A percentile compares a stretch with the other conserved stretches of the same genome.
phyloP scores from a whole-genome alignment of 2,888 invertebrate genomes.

The Drosophila birchii region DNA sequence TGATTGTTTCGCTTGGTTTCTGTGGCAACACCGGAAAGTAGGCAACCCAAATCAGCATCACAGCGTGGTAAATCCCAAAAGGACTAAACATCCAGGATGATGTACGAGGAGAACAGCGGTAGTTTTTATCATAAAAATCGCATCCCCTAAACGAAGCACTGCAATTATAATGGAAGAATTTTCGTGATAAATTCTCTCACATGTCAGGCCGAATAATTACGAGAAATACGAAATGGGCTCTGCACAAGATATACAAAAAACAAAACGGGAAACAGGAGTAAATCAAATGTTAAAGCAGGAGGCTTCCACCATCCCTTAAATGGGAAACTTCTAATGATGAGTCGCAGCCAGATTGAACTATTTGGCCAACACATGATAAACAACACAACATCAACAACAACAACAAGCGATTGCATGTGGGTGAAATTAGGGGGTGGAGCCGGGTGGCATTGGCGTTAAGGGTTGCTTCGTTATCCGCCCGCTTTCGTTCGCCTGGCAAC shows the following conservation, averaged over 20 bases:
- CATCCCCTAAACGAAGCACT: slow-evolving; percentile 13
- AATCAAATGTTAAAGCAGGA: slow-evolving; percentile 22
- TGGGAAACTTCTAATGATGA: slow-evolving; percentile 44
- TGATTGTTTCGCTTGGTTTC: slow-evolving; percentile 36
- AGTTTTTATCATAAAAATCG: slow-evolving; percentile 31
- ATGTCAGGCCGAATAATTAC: slow-evolving; percentile 22
- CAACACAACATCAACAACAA: slow-evolving; percentile 40
- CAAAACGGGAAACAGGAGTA: slow-evolving; percentile 6
- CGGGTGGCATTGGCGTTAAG: slow-evolving; percentile 47
- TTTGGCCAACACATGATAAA: slow-evolving; percentile 76
- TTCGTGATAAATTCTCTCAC: slow-evolving; percentile 24
- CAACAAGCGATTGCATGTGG: slow-evolving; percentile 54
- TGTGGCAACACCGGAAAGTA: slow-evolving; percentile 60
- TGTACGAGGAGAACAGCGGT: neutral
- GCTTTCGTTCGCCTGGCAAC: slow-evolving; percentile 66
- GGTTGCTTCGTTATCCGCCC: slow-evolving; percentile 59
- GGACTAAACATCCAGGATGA: neutral
- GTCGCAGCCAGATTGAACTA: slow-evolving; percentile 56
- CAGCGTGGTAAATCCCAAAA: slow-evolving; percentile 27
- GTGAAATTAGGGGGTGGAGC: slow-evolving; percentile 12
- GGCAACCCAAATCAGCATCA: slow-evolving; percentile 66
- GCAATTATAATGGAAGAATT: slow-evolving; percentile 7
- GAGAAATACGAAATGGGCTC: slow-evolving; percentile 1
- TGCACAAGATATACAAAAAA: neutral
- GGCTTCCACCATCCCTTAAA: slow-evolving; percentile 57